phyloP scores from a whole-genome alignment of 1,140 invertebrate genomes.

The Panulirus ornatus region DNA sequence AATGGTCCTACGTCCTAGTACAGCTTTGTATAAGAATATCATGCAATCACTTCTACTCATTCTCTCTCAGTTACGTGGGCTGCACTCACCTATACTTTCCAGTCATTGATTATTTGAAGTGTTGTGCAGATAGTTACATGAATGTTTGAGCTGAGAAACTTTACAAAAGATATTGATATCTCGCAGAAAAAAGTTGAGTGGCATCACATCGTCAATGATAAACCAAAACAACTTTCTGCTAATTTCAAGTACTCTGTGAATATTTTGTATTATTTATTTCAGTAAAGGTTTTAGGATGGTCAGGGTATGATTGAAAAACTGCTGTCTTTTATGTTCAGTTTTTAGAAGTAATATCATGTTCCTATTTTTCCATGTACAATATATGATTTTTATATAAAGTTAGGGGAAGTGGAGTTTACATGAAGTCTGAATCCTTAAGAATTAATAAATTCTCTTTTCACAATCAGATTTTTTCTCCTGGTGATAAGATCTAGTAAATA shows the following conservation, averaged over 20 bases:
- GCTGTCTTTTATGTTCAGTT: neutral
- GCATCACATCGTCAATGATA: too few species aligned
- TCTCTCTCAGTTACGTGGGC: neutral
- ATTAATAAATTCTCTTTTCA: too few species aligned
- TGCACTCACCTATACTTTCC: neutral
- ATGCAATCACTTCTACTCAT: neutral
- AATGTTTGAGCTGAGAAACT: neutral
- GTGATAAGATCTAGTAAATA: neutral
- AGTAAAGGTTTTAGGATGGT: neutral
- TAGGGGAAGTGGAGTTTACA: too few species aligned
- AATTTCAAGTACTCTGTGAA: too few species aligned
- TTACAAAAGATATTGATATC: too few species aligned
- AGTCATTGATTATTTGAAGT: neutral
- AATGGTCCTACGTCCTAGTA: slow-evolving; percentile 70
- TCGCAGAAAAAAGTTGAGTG: too few species aligned
- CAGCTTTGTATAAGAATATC: neutral
- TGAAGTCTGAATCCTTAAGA: too few species aligned
- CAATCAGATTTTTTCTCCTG: neutral
- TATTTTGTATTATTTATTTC: neutral
- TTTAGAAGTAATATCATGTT: neutral
- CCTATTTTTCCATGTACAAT: neutral
- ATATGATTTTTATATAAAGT: neutral
- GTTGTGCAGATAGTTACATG: neutral
- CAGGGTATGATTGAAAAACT: too few species aligned
- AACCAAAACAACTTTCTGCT: too few species aligned